Conservation (phyloP, 2,888 invertebrate genomes). For the Itoplectis maculator region DNA sequence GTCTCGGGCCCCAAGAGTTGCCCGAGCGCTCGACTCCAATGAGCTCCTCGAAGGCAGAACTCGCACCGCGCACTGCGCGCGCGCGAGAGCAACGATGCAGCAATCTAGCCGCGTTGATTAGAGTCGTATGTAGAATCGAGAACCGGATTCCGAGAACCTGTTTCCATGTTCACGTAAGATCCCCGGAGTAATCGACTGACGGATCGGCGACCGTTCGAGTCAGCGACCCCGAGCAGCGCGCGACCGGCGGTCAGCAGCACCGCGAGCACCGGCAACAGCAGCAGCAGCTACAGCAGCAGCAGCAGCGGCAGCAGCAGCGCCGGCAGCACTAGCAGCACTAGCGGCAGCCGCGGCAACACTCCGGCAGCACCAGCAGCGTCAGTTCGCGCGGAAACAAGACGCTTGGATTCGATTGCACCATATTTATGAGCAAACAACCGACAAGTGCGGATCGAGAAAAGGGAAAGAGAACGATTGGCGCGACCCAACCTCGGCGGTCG, state of each 20-base stretch:
- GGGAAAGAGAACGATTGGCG: no score
- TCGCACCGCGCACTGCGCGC: slow-evolving; percentile 48
- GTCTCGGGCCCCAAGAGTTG: no score
- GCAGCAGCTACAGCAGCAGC: slow-evolving; percentile 47
- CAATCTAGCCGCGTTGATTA: slow-evolving; percentile 85
- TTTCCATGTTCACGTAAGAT: slow-evolving; percentile 85
- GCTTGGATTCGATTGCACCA: background rate
- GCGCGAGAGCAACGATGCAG: slow-evolving; percentile 79
- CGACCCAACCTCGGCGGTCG: no score
- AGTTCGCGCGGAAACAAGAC: background rate
- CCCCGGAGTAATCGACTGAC: slow-evolving; percentile 85
- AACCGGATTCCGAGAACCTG: slow-evolving; percentile 85
- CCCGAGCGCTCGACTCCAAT: slow-evolving; percentile 42
- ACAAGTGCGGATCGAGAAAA: no score
- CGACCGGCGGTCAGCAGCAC: slow-evolving; percentile 62
- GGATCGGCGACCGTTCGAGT: slow-evolving; percentile 85
- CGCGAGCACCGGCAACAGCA: slow-evolving; percentile 50
- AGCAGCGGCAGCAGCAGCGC: slow-evolving; percentile 34
- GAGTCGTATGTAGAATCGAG: slow-evolving; percentile 85
- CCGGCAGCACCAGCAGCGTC: slow-evolving; percentile 19
- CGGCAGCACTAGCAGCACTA: slow-evolving; percentile 1
- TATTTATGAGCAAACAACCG: no score
- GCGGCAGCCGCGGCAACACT: slow-evolving; percentile 42
- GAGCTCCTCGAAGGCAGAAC: slow-evolving; percentile 39
- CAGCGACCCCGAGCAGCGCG: slow-evolving; percentile 80